These are phyloP conservation scores for Neria commutata DNA, from an alignment of 2,888 invertebrate genomes.

Conservation along the genomic window DNA sequence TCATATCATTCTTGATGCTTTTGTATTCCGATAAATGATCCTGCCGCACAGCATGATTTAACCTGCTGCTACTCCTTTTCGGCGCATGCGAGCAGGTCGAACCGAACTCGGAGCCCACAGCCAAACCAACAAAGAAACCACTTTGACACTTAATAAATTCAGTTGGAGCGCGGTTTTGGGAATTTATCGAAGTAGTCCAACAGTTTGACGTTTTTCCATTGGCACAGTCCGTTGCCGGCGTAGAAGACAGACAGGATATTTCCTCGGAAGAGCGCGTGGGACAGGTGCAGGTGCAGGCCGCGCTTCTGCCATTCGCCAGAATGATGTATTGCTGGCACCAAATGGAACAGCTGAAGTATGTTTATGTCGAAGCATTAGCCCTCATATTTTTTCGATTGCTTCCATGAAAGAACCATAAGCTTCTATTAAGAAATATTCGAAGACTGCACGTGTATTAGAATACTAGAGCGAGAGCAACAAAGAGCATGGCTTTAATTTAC, in stretches of 20 bases:
- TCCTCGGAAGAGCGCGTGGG: conserved; percentile 4
- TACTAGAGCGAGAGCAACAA: too few relatives aligned
- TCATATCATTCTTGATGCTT: conserved; percentile 9
- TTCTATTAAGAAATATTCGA: too few relatives aligned
- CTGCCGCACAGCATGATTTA: conserved; percentile 9
- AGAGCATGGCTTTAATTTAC: too few relatives aligned
- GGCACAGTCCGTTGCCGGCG: conserved; percentile 22
- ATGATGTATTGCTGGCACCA: too few relatives aligned
- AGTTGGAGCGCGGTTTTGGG: conserved; percentile 22
- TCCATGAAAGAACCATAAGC: too few relatives aligned
- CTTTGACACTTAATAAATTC: conserved; percentile 37
- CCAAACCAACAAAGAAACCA: conserved; percentile 20
- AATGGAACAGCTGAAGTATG: too few relatives aligned
- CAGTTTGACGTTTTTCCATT: conserved; percentile 36
- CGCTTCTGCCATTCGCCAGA: conserved; percentile 17
- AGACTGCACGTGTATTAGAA: too few relatives aligned
- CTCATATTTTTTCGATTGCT: too few relatives aligned
- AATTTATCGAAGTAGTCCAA: conserved; percentile 33
- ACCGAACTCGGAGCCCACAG: conserved; percentile 1
- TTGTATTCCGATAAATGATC: conserved; percentile 10
- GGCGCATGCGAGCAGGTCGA: neutral
- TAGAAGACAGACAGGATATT: conserved; percentile 5
- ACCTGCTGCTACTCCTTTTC: conserved; percentile 2
- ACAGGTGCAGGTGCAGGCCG: conserved; percentile 16
- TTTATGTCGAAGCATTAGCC: too few relatives aligned